Evolutionary conservation across 2,888 invertebrate genomes (phyloP), one percentile per base, ranked within the genome.

Genomic region (Conops quadrifasciatus): DNA sequence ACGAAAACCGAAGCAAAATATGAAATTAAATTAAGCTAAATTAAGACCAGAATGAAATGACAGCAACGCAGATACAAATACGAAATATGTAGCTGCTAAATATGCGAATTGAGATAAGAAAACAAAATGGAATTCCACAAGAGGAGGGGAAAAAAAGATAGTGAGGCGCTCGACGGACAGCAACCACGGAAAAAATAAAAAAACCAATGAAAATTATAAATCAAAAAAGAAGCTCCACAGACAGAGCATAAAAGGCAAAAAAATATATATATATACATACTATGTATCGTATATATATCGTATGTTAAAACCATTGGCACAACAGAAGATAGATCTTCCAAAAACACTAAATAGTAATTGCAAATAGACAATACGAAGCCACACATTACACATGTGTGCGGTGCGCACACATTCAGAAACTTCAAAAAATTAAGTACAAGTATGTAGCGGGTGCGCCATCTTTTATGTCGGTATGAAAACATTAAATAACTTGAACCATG

Each of bases 21-120:
- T 45, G 19, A 45, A 63, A 63, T 63, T 19, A 43, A 63, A 63
- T 63, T 26, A 63, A 56, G 56, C 24, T 13, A 56, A 63, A 63
- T 43, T 47, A 45, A 47, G 26, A 47, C n/a, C 30, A 45, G 16
- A 59, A 24, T 59, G 28, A 19, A 43, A 47, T 21, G 26, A 62
- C 36, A 36, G 43, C 45, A 16, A 63, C 63, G 47, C 45, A 21
- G 47, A 45, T 16, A 43, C 11, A 47, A 45, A 63, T 2, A 45
- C 5, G 24, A 45, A 63, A 19, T 5, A 43, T 16, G 36, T 2
- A 63, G 28, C 19, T 58, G 28, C 15, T 28, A 26, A 16, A 58
- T 2, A 15, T 2, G 21, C 4, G 21, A 28, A 58, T 15, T 24
- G 15, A 58, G 24, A 26, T 13, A 24, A 28, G 16, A 28, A 24